Evolutionary conservation across 2,113 vertebrate species (phyloP).

Genomic region (Amblyopsis rosae): DNA sequence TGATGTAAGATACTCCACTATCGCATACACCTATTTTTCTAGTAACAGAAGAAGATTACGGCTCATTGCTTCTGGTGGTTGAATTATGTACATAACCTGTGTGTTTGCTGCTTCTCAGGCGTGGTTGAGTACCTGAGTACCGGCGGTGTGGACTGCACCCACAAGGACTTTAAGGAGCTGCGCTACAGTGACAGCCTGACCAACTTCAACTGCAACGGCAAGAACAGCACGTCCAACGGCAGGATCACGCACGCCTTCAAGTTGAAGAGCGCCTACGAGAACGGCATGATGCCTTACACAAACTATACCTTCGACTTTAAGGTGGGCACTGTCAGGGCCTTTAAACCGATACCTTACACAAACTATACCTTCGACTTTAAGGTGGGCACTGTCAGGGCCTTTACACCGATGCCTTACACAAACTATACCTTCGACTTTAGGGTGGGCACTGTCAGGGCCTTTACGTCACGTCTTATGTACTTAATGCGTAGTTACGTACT

Average conservation of each 20-base stretch:
- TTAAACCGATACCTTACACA: too few species aligned
- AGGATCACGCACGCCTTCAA: slow-evolving; percentile 98
- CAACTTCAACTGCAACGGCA: slow-evolving; percentile 97
- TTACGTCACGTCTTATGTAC: too few species aligned
- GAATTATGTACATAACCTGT: too few species aligned
- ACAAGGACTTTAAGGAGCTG: slow-evolving; percentile 98
- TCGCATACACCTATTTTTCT: too few species aligned
- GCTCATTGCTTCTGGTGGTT: too few species aligned
- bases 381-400: background rate
- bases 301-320: slow-evolving; percentile 98
- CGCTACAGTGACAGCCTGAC: slow-evolving; percentile 96
- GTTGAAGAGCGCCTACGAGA: slow-evolving; percentile 97
- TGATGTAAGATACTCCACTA: too few species aligned
- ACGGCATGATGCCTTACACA: slow-evolving; percentile 97
- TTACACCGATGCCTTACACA: background rate
- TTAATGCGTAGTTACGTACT: too few species aligned
- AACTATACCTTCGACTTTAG: too few species aligned
- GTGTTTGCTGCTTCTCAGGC: slow-evolving; percentile 70
- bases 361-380: too few species aligned
- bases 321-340: slow-evolving; percentile 67
- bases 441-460: too few species aligned
- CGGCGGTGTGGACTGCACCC: slow-evolving; percentile 95
- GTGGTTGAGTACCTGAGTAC: slow-evolving; percentile 97
- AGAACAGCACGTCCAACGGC: slow-evolving; percentile 90
- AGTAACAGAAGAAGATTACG: too few species aligned